Percentiles rank a stretch among this genome's conserved stretches.
Evolutionary conservation across 2,888 invertebrate species (phyloP).

Genomic region (Malthinus flaveolus): DNA sequence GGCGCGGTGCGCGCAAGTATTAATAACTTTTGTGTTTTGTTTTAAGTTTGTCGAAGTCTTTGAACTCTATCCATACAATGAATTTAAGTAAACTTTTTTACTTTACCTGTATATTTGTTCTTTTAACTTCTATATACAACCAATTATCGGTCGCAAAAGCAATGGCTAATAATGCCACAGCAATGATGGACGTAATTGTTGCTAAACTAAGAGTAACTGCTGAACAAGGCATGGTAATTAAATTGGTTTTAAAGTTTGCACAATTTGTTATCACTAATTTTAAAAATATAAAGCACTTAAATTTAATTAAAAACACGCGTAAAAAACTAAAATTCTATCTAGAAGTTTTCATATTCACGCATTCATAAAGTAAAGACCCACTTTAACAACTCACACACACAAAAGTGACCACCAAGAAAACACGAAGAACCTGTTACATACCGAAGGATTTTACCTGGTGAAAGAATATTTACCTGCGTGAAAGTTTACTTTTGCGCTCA

Average conservation of each 20-base stretch:
- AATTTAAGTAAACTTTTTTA: too few species aligned
- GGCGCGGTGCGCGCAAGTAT: too few species aligned
- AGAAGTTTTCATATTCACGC: slow-evolving; percentile 28
- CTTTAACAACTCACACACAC: slow-evolving; percentile 27
- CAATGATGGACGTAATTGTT: slow-evolving; percentile 93
- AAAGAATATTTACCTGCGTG: slow-evolving; percentile 20
- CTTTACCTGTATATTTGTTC: slow-evolving; percentile 83
- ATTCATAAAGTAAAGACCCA: slow-evolving; percentile 22
- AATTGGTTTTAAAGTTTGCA: slow-evolving; percentile 19
- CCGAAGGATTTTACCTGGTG: slow-evolving; percentile 28
- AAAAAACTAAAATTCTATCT: slow-evolving; percentile 25
- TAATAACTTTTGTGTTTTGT: too few species aligned
- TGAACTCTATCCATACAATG: too few species aligned
- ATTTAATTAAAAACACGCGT: slow-evolving; percentile 7
- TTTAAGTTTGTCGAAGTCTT: too few species aligned
- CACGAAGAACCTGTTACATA: slow-evolving; percentile 37
- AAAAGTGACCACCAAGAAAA: slow-evolving; percentile 30
- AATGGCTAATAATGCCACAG: slow-evolving; percentile 89
- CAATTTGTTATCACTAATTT: slow-evolving; percentile 9
- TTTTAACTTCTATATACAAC: slow-evolving; percentile 91
- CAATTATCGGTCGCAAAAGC: slow-evolving; percentile 97
- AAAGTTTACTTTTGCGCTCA: slow-evolving; percentile 25
- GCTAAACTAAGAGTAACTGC: slow-evolving; percentile 94
- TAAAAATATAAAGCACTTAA: slow-evolving; percentile 7
- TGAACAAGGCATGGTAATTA: slow-evolving; percentile 82